phyloP scores from a whole-genome alignment of 2,797 vertebrate species.

The Salmo trutta region DNA sequence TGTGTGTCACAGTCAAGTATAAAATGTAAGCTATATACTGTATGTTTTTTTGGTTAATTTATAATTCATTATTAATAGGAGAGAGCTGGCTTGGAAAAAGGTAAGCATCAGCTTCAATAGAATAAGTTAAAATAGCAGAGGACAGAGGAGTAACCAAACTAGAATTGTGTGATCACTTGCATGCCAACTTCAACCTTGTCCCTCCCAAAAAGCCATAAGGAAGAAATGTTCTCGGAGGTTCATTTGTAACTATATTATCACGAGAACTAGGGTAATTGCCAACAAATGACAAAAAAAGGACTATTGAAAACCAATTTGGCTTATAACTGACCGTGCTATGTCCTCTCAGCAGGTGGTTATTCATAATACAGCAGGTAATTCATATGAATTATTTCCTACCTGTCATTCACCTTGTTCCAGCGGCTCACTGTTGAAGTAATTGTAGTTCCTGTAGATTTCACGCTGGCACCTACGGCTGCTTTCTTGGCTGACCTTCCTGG shows the following conservation, averaged over 20 bases:
- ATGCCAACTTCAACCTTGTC: conserved; percentile 67
- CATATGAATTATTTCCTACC: conserved; percentile 73
- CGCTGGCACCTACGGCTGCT: conserved; percentile 63
- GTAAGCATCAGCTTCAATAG: background rate
- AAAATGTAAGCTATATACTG: background rate
- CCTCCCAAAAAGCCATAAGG: conserved; percentile 64
- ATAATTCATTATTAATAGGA: background rate
- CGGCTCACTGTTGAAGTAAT: conserved; percentile 62
- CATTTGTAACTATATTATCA: conserved; percentile 67
- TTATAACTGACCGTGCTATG: conserved; percentile 66
- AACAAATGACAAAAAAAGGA: conserved; percentile 66
- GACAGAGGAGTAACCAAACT: conserved; percentile 50
- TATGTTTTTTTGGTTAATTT: conserved; percentile 31
- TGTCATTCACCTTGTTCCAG: conserved; percentile 71
- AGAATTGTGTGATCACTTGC: conserved; percentile 59
- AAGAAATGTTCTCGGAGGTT: conserved; percentile 59
- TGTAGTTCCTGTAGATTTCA: conserved; percentile 67
- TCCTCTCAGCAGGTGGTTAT: conserved; percentile 70
- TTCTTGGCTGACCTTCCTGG: conserved; percentile 73
- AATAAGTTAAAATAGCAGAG: background rate
- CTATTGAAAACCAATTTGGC: conserved; percentile 58
- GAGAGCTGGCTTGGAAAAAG: background rate
- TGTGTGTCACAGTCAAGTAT: conserved; percentile 25
- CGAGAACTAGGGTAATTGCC: conserved; percentile 72
- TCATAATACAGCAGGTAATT: conserved; percentile 70